Evolutionary conservation across 1,140 invertebrate genomes (phyloP), one percentile per base, ranked within the genome.

Genomic region (Musca vetustissima): DNA sequence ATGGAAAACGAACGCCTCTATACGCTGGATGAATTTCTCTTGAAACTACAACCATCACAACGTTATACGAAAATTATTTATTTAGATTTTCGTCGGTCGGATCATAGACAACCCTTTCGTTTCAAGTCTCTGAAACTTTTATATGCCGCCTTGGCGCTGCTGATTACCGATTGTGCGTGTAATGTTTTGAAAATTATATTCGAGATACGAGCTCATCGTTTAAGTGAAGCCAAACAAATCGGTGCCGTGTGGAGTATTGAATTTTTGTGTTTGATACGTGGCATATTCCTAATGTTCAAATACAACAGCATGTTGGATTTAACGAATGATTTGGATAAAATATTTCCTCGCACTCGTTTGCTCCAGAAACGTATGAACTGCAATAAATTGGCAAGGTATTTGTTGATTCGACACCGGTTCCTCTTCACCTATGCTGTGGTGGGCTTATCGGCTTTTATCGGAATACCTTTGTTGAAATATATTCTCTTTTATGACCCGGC

Each of bases 241-340:
- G 57, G 57, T n/a, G 67, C 67, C 9, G 47, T 61, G 11, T 68
- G 59, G 7, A 59, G 67, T 2, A 68, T 68, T 57, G 55, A 15
- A 15, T 50, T 61, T 2, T 47, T 68, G 15, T 32, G 57, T 24
- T 61, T 59, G 17, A 48, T 61, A 25, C 67, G 67, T 15, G 67
- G 67, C 22, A 19, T 68, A 4, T 48, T 22, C 22, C n/a, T 68
- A 11, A 25, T 25, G 4, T 14, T 21, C 1, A 68, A 61, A 61
- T 36, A 59, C n/a, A 13, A 4, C 11, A 61, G 48, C 17, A 14
- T 68, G 1, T 68, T 48, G 3, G 48, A 68, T 21, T 15, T 68
- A 9, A 61, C 28, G 6, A 68, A 68, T 32, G 22, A 25, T 28
- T 28, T 68, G 15, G 67, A 68, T 25, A 17, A 55, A 4, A 61